Evolutionary conservation across 2,888 invertebrate species (phyloP).

Genomic region (Pandemis corylana): DNA sequence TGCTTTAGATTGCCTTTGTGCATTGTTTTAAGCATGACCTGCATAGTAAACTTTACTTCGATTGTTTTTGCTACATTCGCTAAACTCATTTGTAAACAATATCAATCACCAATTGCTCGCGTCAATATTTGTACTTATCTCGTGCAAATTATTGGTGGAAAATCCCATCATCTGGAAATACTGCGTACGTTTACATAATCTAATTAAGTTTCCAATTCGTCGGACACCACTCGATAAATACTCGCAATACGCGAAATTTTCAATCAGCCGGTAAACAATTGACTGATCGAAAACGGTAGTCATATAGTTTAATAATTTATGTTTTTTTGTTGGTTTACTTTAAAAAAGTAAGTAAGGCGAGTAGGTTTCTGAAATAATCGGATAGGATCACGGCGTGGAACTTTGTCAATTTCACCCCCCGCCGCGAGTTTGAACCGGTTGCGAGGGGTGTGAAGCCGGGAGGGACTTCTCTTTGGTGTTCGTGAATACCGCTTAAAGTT

Average conservation of each 20-base stretch:
- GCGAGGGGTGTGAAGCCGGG: slow-evolving; percentile 62
- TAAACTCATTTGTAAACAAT: slow-evolving; percentile 16
- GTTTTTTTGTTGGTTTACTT: slow-evolving; percentile 25
- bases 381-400: slow-evolving; percentile 66
- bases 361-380: slow-evolving; percentile 75
- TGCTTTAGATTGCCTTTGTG: slow-evolving; percentile 48
- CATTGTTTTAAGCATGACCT: slow-evolving; percentile 22
- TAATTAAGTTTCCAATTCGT: slow-evolving; percentile 46
- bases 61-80: slow-evolving; percentile 16
- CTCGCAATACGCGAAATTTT: slow-evolving; percentile 45
- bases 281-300: slow-evolving; percentile 4
- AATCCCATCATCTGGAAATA: slow-evolving; percentile 37
- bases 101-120: slow-evolving; percentile 21
- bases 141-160: slow-evolving; percentile 26
- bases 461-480: slow-evolving; percentile 71
- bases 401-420: slow-evolving; percentile 73
- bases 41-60: slow-evolving; percentile 15
- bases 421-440: slow-evolving; percentile 67
- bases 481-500: slow-evolving; percentile 81
- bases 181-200: slow-evolving; percentile 39
- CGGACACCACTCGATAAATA: slow-evolving; percentile 42
- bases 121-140: slow-evolving; percentile 31
- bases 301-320: neutral
- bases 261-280: slow-evolving; percentile 47
- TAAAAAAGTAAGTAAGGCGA: slow-evolving; percentile 66